These are phyloP conservation scores for Xylocopa sonorina DNA, from an alignment of 1,140 invertebrate genomes.

Conservation along the genomic window DNA sequence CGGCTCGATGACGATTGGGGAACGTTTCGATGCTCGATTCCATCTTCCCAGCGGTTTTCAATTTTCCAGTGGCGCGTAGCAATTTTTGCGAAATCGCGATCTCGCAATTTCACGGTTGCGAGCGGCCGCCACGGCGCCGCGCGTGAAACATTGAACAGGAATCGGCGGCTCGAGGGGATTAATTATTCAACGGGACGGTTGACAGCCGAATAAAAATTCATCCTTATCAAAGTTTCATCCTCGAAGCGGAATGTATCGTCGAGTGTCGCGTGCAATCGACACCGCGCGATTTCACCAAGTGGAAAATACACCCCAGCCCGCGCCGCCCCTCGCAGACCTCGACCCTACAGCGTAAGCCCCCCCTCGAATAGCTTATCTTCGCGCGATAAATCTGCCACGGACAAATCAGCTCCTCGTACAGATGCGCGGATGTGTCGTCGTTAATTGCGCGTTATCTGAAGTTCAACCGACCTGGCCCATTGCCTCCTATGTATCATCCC, in stretches of 20 bases:
- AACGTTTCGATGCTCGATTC: not conserved
- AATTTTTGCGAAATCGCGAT: not conserved
- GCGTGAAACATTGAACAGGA: not conserved
- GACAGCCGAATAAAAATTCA: constrained; percentile 12
- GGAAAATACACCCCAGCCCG: too few species aligned
- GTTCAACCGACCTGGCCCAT: not conserved
- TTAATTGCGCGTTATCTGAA: not conserved
- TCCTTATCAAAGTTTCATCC: constrained; percentile 3
- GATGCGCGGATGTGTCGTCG: not conserved
- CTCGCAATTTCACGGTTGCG: constrained; percentile 1
- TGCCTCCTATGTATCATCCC: not conserved
- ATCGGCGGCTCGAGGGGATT: not conserved
- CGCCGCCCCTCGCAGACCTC: too few species aligned
- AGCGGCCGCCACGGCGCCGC: not conserved
- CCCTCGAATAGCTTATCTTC: not conserved
- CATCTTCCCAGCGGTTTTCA: not conserved
- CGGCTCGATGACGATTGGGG: too few species aligned
- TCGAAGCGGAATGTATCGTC: not conserved
- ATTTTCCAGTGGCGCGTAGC: not conserved
- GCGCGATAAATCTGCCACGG: not conserved
- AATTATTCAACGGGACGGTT: constrained; percentile 13
- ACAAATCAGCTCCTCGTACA: not conserved
- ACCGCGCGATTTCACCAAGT: not conserved
- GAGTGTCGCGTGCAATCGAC: not conserved
- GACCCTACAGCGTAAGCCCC: too few species aligned